Evolutionary conservation across 1,140 invertebrate genomes (phyloP), one percentile per base, ranked within the genome.

Genomic region (Trypoxylus dichotomus): DNA sequence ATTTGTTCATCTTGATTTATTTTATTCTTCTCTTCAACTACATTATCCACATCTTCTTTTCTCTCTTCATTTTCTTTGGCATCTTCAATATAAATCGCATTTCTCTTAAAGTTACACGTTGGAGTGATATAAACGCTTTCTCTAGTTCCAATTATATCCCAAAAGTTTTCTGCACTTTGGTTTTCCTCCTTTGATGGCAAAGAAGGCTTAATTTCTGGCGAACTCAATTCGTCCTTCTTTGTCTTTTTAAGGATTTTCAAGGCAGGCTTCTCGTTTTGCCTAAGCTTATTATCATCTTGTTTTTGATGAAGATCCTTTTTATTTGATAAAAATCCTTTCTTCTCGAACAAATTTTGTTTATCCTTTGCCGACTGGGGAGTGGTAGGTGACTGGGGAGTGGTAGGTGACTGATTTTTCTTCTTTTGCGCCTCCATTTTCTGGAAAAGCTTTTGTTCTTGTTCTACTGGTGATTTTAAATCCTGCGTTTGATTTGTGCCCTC

Each of bases 81-180:
- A 8, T 41, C 72, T 74, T 42, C 72, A 21, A 74, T 42, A 42
- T 68, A 25, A 24, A 68, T 24, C 7, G 60, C 60, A 8, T 68
- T 68, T 27, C 60, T 68, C 24, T 68, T 68, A 68, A 68, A 11
- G 1, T 27, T 10, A 0, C 7, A 3, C 10, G 24, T 10, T 24
- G 60, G 60, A 37, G 63, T 15, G n/a, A 37, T 54, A 32, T 41
- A 72, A 24, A 77, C 68, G 15, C 27, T 72, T 47, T 77, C 68
- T 21, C 68, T 72, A 83, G 89, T 88, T 60, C 87, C 88, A 80
- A 89, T 88, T 84, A 85, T 87, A 77, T 86, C 85, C 89, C 88
- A 90, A 85, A 90, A 89, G 79, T 89, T 87, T 29, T 85, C 86
- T 79, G 74, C 74, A 29, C 76, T 79, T 58, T 80, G 25, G 41